Conservation (phyloP, 2,888 invertebrate species). For the Andrena fulva region DNA sequence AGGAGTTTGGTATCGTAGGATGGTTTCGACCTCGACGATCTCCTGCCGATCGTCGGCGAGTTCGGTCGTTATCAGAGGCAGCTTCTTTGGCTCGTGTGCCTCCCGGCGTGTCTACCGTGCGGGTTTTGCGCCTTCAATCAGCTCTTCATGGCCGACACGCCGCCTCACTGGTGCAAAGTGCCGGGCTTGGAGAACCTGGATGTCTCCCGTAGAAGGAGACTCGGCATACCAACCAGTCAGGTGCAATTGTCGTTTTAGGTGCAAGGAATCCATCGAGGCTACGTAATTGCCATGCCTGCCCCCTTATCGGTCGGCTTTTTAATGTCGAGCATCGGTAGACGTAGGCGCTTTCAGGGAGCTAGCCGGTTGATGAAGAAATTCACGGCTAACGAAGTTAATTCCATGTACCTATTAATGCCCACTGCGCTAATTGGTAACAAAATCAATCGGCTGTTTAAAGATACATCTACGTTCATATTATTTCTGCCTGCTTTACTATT, state of each 20-base stretch:
- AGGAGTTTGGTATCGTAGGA: slow-evolving; percentile 80
- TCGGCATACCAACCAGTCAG: slow-evolving; percentile 88
- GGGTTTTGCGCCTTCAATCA: slow-evolving; percentile 97
- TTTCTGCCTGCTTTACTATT: no score
- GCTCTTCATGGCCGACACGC: slow-evolving; percentile 95
- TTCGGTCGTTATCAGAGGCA: slow-evolving; percentile 95
- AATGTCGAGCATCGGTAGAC: not conserved
- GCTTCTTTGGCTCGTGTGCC: slow-evolving; percentile 93
- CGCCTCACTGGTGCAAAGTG: slow-evolving; percentile 94
- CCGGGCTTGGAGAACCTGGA: slow-evolving; percentile 87
- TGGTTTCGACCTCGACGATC: slow-evolving; percentile 92
- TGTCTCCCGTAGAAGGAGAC: slow-evolving; percentile 84
- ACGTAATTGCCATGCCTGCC: not conserved
- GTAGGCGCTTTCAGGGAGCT: not conserved
- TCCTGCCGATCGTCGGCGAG: slow-evolving; percentile 94
- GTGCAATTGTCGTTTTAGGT: slow-evolving; percentile 57
- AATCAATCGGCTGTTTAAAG: not conserved
- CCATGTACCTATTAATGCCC: not conserved
- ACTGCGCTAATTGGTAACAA: not conserved
- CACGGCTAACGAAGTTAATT: not conserved
- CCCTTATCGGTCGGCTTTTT: not conserved
- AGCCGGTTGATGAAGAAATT: not conserved
- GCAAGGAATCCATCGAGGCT: slow-evolving; percentile 8
- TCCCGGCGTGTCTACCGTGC: slow-evolving; percentile 95
- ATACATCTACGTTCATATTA: no score